Percentiles rank a stretch among this genome's conserved stretches.
Evolutionary conservation across 2,113 vertebrate genomes (phyloP).

Genomic region (Ceuthmochares aereus): DNA sequence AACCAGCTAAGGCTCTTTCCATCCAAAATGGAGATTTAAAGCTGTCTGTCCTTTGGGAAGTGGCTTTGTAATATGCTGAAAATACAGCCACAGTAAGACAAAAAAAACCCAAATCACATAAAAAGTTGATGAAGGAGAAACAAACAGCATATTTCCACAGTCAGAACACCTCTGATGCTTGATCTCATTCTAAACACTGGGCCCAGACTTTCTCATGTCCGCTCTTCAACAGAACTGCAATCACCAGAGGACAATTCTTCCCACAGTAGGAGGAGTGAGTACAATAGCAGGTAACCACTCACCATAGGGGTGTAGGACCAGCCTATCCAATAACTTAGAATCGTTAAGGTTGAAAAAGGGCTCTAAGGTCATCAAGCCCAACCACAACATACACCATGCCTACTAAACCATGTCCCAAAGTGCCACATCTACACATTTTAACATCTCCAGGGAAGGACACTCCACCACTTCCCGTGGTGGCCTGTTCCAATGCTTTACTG

Average conservation of each 20-base stretch:
- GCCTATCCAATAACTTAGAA: accelerated
- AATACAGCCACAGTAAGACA: background rate
- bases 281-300: background rate
- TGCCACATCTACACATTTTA: no score
- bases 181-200: accelerated
- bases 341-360: no score
- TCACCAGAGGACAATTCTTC: background rate
- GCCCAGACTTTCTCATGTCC: background rate
- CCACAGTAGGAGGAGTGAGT: accelerated
- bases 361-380: no score
- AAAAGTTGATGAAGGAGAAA: background rate
- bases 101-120: background rate
- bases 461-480: no score
- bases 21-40: background rate
- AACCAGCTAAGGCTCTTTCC: accelerated
- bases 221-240: accelerated
- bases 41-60: accelerated
- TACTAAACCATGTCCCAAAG: no score
- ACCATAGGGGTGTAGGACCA: accelerated
- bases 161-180: accelerated
- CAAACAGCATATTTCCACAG: background rate
- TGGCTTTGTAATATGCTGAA: background rate
- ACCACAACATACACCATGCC: no score
- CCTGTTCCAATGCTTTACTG: no score
- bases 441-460: no score